Evolutionary conservation across 2,888 invertebrate species (phyloP).

Genomic region (Drosophila cognata): DNA sequence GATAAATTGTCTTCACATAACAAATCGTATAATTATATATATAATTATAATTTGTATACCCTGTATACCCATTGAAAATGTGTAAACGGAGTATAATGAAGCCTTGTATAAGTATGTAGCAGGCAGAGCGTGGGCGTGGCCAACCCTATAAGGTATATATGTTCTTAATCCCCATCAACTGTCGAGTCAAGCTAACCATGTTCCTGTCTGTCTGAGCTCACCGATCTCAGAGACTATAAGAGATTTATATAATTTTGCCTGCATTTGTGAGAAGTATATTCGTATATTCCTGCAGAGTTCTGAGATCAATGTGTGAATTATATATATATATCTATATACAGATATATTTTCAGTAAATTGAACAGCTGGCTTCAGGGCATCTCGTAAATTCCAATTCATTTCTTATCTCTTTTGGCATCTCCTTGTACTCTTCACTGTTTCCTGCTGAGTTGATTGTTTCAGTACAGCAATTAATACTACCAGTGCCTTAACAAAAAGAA

Average conservation of each 20-base stretch:
- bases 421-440: constrained; percentile 20
- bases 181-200: neutral
- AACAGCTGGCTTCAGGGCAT: neutral
- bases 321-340: neutral
- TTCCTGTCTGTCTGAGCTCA: neutral
- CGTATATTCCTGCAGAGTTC: too few relatives aligned
- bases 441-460: constrained; percentile 48
- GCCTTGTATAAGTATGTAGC: neutral
- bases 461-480: constrained; percentile 69
- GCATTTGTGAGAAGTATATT: neutral
- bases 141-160: neutral
- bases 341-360: neutral
- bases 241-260: neutral
- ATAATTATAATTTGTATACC: neutral
- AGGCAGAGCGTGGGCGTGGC: too few relatives aligned
- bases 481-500: constrained; percentile 69
- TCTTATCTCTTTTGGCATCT: constrained; percentile 3
- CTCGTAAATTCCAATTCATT: neutral
- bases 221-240: neutral
- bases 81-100: neutral
- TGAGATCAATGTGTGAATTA: neutral
- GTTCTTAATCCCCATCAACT: neutral
- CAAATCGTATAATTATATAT: neutral
- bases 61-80: neutral
- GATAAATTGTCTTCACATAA: neutral